Percentiles rank a stretch among this genome's conserved stretches.
phyloP scores from a whole-genome alignment of 2,113 vertebrate genomes.

The Pungitius pungitius region DNA sequence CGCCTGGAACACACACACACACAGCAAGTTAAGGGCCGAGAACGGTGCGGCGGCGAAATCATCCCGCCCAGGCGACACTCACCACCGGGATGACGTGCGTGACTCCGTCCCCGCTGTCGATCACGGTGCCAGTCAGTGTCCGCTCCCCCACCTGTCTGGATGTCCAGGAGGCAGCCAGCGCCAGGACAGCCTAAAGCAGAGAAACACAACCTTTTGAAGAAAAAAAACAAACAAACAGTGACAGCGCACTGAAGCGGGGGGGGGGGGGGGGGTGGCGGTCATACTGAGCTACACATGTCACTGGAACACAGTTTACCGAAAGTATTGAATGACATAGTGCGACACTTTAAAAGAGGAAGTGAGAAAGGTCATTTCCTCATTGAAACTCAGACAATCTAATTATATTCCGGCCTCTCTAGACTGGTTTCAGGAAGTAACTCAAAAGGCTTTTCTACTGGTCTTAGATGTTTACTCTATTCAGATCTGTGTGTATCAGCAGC shows the following conservation, averaged over 20 bases:
- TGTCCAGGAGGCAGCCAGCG: slow-evolving; percentile 98
- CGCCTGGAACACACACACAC: slow-evolving; percentile 78
- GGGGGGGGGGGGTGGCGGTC: not conserved
- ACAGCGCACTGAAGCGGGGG: not conserved
- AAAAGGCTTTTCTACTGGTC: not conserved
- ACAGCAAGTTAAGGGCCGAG: not conserved
- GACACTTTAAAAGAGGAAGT: slow-evolving; percentile 36
- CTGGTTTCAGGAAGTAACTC: not conserved
- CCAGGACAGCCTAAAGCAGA: slow-evolving; percentile 80
- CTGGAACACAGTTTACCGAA: not conserved
- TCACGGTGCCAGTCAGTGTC: slow-evolving; percentile 94
- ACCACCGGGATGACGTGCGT: slow-evolving; percentile 99
- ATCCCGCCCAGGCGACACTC: slow-evolving; percentile 28
- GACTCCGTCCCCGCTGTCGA: slow-evolving; percentile 98
- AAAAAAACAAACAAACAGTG: not conserved
- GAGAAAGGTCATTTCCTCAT: not conserved
- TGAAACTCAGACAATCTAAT: not conserved
- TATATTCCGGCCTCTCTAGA: not conserved
- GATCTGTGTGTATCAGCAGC: no score
- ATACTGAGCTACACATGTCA: not conserved
- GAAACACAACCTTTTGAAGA: not conserved
- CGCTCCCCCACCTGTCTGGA: slow-evolving; percentile 96
- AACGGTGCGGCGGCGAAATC: accelerated
- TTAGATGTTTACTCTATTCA: no score
- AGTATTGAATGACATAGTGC: not conserved